A percentile compares a stretch with the other conserved stretches of the same genome.
Conservation (phyloP, 2,797 vertebrate genomes). For the Schizopygopsis pylzovi region DNA sequence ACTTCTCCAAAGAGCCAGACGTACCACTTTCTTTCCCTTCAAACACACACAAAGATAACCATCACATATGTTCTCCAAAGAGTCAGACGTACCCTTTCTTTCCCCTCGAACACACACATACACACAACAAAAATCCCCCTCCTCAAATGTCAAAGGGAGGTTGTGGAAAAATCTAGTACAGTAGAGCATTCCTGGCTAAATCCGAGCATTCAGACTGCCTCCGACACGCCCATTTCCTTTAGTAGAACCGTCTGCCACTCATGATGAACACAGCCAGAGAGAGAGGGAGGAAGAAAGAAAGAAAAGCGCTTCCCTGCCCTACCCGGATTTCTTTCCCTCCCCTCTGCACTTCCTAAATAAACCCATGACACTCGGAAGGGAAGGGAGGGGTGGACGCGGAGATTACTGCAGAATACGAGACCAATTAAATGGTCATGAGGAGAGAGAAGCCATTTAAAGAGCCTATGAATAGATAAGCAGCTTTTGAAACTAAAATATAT, state of each 20-base stretch:
- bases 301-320: constrained; percentile 3
- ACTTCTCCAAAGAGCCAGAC: no score
- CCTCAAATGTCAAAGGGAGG: constrained; percentile 56
- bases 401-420: constrained; percentile 20
- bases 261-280: constrained; percentile 55
- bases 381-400: constrained; percentile 71
- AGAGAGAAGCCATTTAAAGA: constrained; percentile 50
- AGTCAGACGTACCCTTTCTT: constrained; percentile 64
- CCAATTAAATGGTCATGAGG: constrained; percentile 49
- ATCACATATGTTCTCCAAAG: constrained; percentile 60
- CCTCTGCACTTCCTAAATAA: constrained; percentile 81
- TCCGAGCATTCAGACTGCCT: constrained; percentile 70
- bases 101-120: constrained; percentile 45
- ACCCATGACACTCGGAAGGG: constrained; percentile 69
- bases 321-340: constrained; percentile 48
- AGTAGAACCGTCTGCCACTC: constrained; percentile 69
- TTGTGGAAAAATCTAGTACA: constrained; percentile 71
- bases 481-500: neutral
- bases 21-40: no score
- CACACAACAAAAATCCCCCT: constrained; percentile 15
- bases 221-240: constrained; percentile 76
- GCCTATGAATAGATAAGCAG: neutral
- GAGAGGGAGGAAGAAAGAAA: neutral
- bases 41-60: neutral
- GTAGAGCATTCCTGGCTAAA: constrained; percentile 80